A percentile compares a stretch with the other conserved stretches of the same genome.
Evolutionary conservation across 2,888 invertebrate species (phyloP).

Genomic region (Latheticus oryzae): DNA sequence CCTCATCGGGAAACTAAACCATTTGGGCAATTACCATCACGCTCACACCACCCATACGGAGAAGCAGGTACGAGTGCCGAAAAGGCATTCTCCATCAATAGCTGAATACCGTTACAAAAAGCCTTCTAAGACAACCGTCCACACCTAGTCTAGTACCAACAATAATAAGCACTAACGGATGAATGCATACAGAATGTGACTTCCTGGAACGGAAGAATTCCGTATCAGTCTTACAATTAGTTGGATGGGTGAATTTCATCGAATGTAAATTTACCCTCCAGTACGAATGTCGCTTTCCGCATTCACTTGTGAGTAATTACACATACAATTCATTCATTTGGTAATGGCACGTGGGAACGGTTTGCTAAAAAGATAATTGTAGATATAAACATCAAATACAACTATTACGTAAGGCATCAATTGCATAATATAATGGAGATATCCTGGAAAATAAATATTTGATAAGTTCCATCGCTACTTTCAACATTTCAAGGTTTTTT

Average conservation of each 20-base stretch:
- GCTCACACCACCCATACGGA: constrained; percentile 23
- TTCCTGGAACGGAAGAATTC: constrained; percentile 46
- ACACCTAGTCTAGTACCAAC: constrained; percentile 27
- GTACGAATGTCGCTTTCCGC: too few relatives aligned
- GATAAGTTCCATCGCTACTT: constrained; percentile 7
- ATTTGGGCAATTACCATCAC: constrained; percentile 25
- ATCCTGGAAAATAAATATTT: constrained; percentile 24
- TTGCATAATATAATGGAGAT: constrained; percentile 16
- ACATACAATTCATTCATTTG: too few relatives aligned
- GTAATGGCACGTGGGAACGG: constrained; percentile 25
- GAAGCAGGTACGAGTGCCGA: constrained; percentile 22
- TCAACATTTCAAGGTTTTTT: constrained; percentile 15
- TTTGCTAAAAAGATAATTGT: constrained; percentile 15
- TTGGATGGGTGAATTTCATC: too few relatives aligned
- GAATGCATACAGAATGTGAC: constrained; percentile 24
- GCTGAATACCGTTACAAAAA: constrained; percentile 16
- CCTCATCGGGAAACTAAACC: constrained; percentile 7
- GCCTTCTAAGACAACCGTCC: constrained; percentile 19
- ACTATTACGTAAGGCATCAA: constrained; percentile 21
- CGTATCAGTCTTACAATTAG: constrained; percentile 40
- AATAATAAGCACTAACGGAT: constrained; percentile 26
- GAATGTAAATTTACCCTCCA: too few relatives aligned
- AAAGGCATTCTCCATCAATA: constrained; percentile 1
- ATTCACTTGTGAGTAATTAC: too few relatives aligned
- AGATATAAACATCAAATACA: constrained; percentile 6